A percentile compares a stretch with the other conserved stretches of the same genome.
Conservation (phyloP, 2,113 vertebrate genomes). For the Periophthalmus modestus region DNA sequence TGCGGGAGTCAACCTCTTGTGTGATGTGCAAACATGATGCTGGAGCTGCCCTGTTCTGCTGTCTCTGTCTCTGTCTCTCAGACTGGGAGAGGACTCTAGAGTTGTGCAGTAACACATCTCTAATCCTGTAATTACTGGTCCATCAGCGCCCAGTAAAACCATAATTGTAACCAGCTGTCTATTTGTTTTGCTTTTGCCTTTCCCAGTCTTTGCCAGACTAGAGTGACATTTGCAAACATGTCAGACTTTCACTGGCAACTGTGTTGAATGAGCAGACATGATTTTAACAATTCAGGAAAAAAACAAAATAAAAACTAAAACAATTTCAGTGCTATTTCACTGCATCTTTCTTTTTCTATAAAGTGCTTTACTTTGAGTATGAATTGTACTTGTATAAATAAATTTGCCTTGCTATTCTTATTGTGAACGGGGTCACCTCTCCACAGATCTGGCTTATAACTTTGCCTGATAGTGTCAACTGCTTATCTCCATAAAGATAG, state of each 20-base stretch:
- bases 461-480: no score
- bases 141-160: slow-evolving; percentile 77
- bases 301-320: not conserved
- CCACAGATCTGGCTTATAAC: no score
- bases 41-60: slow-evolving; percentile 53
- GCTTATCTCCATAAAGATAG: no score
- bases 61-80: slow-evolving; percentile 55
- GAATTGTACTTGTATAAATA: no score
- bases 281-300: slow-evolving; percentile 52
- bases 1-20: slow-evolving; percentile 33
- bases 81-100: slow-evolving; percentile 63
- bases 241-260: slow-evolving; percentile 54
- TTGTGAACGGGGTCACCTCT: no score
- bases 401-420: no score
- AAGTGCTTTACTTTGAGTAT: no score
- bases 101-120: slow-evolving; percentile 74
- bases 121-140: slow-evolving; percentile 79
- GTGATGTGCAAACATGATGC: slow-evolving; percentile 68
- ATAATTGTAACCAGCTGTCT: slow-evolving; percentile 79
- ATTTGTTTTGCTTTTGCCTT: slow-evolving; percentile 69
- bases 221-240: slow-evolving; percentile 68
- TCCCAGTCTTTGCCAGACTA: slow-evolving; percentile 61
- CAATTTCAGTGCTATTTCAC: no score
- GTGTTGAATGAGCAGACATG: slow-evolving; percentile 28
- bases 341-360: no score